Base-by-base conservation (phyloP, 2,113 vertebrate genomes). In the Triplophysa tibetana region DNA sequence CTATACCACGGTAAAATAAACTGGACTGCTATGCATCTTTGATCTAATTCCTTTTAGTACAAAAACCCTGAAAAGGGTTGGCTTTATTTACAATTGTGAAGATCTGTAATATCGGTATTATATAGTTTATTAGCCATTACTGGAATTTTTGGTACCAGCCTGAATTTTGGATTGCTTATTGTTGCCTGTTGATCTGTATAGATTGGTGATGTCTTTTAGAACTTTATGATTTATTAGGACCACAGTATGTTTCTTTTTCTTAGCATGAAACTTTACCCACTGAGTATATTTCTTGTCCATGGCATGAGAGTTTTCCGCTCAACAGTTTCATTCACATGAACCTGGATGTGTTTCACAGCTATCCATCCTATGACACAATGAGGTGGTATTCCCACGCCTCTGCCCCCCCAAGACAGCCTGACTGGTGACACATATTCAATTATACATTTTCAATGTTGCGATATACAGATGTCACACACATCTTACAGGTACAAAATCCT, bases 301-400 rank as follows among this genome's bases (percentile, higher is more conserved):
- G 14, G 48, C 48, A 14, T 50, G 13, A 50, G 1, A 13, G 1
- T 14, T 50, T n/a, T 50, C 48, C 8, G 13, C 48, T 50, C 48
- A 6, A 33, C 33, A 33, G 4, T 13, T 41, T 16, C 23, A 24
- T 41, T 70, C 13, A 70, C 9, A 21, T 24, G n/a, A 70, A 70
- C 43, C 66, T 79, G 61, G 33, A 61, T 77, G 77, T 72, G 69
- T 76, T 86, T 60, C 86, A 92, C 86, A 92, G 89, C 84, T 88
- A 91, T 81, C 90, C 92, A 67, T 91, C 90, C 86, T 85, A 48
- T 81, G 88, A 92, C 82, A 91, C 90, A 70, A 82, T 93, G 91
- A 89, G 84, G 82, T 90, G 87, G 83, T 94, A 93, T 81, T 91
- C 93, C 56, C 90, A 91, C 74, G 92, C 92, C 74, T 94, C 93